Evolutionary conservation across 2,888 invertebrate species (phyloP), one percentile per base, ranked within the genome.

Genomic region (Hecatera dysodea): DNA sequence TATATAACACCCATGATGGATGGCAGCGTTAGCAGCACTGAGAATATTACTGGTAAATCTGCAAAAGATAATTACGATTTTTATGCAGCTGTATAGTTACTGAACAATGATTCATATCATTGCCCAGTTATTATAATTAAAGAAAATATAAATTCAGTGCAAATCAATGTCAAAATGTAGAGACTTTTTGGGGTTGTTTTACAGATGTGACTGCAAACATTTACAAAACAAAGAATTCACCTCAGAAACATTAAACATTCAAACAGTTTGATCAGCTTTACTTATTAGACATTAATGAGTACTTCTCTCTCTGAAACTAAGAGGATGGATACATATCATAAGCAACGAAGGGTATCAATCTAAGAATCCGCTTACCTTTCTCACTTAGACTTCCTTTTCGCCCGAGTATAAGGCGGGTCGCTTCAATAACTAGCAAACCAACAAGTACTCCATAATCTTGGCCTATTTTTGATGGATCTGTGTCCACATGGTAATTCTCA

Each of bases 351-450:
- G 39, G 12, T 44, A 44, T 44, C 17, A n/a, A 33, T 48, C 1
- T 27, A 42, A 1, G 22, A 52, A 29, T 7, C 7, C 11, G 39
- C 78, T 81, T 92, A 97, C 97, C 97, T 91, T 97, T 97, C 92
- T 98, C 98, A 68, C 98, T 98, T 64, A 98, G 95, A 92, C 98
- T 98, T 84, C 99, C 99, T 93, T 97, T 98, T 86, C 98, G 96
- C 55, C 99, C 99, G 87, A 98, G 96, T 88, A 98, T 97, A 86
- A 99, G 97, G 88, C 99, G 97, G 80, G 98, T 96, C 72, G 97
- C 97, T 95, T 99, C 99, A 64, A 98, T 96, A 65, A 97, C 96
- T 88, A 98, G 98, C 36, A 99, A 95, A 77, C 98, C 97, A 74
- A 98, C 90, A 72, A 99, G 92, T 67, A 99, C 96, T 66, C 98